Evolutionary conservation across 1,140 invertebrate species (phyloP).

Genomic region (Drosophila nannoptera): DNA sequence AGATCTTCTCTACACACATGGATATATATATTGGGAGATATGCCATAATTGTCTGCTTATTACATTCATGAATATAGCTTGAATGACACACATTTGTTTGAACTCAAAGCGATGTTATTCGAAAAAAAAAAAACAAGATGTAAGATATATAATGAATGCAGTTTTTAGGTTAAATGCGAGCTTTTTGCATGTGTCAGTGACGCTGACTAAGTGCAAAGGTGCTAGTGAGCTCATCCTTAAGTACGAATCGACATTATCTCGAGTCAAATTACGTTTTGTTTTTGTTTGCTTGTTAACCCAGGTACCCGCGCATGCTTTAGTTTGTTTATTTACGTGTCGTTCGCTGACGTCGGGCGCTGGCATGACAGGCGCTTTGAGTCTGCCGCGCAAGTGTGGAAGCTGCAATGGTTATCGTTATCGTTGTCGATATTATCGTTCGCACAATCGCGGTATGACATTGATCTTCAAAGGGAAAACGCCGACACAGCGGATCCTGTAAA

Average conservation of each 20-base stretch:
- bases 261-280: conserved; percentile 5
- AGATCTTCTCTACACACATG: conserved; percentile 15
- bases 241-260: conserved; percentile 3
- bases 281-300: conserved; percentile 15
- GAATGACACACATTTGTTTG: conserved; percentile 49
- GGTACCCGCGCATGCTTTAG: background rate
- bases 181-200: conserved; percentile 2
- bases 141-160: conserved; percentile 2
- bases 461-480: conserved; percentile 22
- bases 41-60: conserved; percentile 1
- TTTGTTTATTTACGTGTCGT: conserved; percentile 12
- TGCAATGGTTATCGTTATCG: conserved; percentile 21
- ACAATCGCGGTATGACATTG: conserved; percentile 19
- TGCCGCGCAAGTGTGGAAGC: conserved; percentile 7
- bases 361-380: conserved; percentile 8
- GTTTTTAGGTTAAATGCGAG: conserved; percentile 7
- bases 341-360: conserved; percentile 4
- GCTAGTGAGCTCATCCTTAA: conserved; percentile 19
- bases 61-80: background rate
- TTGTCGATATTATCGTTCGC: no score
- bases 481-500: background rate
- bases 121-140: background rate
- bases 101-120: background rate
- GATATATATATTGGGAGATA: background rate
- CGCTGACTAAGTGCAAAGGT: conserved; percentile 46